Conservation (phyloP, 2,113 vertebrate genomes). For the Limnothrissa miodon region DNA sequence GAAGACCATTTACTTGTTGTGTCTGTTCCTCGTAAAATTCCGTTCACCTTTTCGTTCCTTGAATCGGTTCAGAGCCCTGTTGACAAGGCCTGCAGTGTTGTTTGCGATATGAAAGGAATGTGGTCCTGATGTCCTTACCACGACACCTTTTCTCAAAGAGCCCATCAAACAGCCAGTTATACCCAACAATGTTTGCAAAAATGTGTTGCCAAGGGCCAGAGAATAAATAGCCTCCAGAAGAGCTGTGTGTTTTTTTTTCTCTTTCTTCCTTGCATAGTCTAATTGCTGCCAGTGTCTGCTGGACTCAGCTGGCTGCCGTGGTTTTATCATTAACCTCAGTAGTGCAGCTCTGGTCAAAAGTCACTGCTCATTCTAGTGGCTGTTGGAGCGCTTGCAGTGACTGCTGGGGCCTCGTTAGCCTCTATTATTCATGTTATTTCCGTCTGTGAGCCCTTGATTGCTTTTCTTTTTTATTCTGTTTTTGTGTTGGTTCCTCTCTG, state of each 20-base stretch:
- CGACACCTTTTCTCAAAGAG: neutral
- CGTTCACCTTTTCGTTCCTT: too few relatives aligned
- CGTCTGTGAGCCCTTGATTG: neutral
- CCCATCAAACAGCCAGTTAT: neutral
- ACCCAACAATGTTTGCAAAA: neutral
- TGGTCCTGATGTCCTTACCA: neutral
- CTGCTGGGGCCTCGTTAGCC: neutral
- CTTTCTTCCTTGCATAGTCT: conserved; percentile 41
- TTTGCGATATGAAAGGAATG: neutral
- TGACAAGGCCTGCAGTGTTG: too few relatives aligned
- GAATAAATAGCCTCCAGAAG: conserved; percentile 20
- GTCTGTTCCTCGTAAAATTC: too few relatives aligned
- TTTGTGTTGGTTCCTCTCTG: too few relatives aligned
- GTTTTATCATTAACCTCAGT: conserved; percentile 59
- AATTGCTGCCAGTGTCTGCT: conserved; percentile 20
- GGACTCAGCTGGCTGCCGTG: conserved; percentile 38
- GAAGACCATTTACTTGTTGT: too few relatives aligned
- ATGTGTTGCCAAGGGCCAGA: neutral
- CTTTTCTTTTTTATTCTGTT: neutral
- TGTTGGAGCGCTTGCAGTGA: neutral
- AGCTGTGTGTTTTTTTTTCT: neutral
- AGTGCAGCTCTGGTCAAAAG: conserved; percentile 50
- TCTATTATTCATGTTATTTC: neutral
- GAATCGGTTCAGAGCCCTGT: too few relatives aligned
- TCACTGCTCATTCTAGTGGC: conserved; percentile 28